phyloP scores from a whole-genome alignment of 2,888 invertebrate genomes.

The Apodemia zela region DNA sequence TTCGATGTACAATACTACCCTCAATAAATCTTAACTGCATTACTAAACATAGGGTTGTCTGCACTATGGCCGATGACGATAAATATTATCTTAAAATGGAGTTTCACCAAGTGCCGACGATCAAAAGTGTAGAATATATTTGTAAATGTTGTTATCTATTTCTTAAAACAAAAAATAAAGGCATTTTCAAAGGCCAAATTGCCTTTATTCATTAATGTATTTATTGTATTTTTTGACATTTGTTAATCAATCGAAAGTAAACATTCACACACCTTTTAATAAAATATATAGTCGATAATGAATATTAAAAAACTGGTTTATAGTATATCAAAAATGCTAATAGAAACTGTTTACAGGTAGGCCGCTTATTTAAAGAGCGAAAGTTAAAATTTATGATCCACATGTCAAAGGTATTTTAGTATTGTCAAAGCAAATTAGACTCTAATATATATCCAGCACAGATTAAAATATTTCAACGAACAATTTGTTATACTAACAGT shows the following conservation, averaged over 20 bases:
- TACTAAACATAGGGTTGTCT: too few species aligned
- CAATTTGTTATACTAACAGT: not conserved
- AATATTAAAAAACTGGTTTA: not conserved
- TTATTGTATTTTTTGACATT: not conserved
- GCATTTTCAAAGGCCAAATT: too few species aligned
- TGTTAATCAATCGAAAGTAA: not conserved
- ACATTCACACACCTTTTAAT: not conserved
- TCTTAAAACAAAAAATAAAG: too few species aligned
- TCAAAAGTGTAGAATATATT: too few species aligned
- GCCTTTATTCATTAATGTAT: too few species aligned
- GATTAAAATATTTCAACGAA: not conserved
- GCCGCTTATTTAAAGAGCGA: slow-evolving; percentile 27
- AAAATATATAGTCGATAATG: not conserved
- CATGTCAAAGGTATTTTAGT: slow-evolving; percentile 26
- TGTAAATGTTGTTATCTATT: too few species aligned
- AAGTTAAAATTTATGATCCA: slow-evolving; percentile 23
- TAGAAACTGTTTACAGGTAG: slow-evolving; percentile 22
- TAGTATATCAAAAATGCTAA: slow-evolving; percentile 11
- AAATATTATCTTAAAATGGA: too few species aligned
- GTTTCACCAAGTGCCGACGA: too few species aligned
- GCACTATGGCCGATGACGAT: too few species aligned
- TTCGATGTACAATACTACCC: too few species aligned
- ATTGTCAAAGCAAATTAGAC: slow-evolving; percentile 15
- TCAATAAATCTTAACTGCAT: too few species aligned
- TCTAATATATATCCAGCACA: not conserved